phyloP scores from a whole-genome alignment of 2,113 vertebrate species.

The Ageneiosus marmoratus region DNA sequence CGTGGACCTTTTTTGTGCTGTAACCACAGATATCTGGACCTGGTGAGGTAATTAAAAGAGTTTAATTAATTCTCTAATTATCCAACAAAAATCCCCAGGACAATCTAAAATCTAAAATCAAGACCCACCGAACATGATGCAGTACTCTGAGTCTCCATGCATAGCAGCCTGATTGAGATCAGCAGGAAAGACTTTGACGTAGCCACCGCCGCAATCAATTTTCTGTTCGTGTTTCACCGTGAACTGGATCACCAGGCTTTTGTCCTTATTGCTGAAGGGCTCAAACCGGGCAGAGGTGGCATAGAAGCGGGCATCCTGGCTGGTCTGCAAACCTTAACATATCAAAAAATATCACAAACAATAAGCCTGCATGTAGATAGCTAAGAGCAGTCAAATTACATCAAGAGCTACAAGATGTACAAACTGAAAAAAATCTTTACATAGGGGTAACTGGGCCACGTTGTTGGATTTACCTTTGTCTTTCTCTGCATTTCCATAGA shows the following conservation, averaged over 20 bases:
- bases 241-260: constrained; percentile 80
- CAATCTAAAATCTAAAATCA: too few species aligned
- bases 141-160: constrained; percentile 79
- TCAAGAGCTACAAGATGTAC: neutral
- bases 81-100: neutral
- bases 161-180: constrained; percentile 77
- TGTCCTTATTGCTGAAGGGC: constrained; percentile 82
- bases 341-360: neutral
- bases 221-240: constrained; percentile 88
- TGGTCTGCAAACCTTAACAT: constrained; percentile 82
- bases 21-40: constrained; percentile 91
- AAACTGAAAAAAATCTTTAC: neutral
- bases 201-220: constrained; percentile 87
- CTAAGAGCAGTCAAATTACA: neutral
- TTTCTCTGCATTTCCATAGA: constrained; percentile 88
- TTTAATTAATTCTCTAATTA: neutral
- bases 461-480: constrained; percentile 82
- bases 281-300: constrained; percentile 80
- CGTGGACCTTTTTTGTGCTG: constrained; percentile 86
- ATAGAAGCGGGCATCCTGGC: constrained; percentile 83
- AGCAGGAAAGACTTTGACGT: constrained; percentile 82
- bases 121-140: constrained; percentile 85
- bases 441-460: too few species aligned
- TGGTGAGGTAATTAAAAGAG: constrained; percentile 51
- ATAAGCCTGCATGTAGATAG: neutral